Conservation (phyloP, 2,113 vertebrate species). For the Pleuronectes platessa region DNA sequence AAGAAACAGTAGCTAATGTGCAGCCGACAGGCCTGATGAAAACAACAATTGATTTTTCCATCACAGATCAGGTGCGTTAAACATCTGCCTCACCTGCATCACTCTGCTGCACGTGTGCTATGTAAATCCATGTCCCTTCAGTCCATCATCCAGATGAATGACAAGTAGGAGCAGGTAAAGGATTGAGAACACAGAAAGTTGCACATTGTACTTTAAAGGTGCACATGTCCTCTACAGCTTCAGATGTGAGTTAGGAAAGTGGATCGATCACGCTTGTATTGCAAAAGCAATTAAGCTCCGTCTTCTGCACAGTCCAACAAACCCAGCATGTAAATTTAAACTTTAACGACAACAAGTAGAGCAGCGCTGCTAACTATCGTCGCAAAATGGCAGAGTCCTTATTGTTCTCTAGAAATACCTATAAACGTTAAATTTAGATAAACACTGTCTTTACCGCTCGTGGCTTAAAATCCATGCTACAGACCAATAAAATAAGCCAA, state of each 20-base stretch:
- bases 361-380: background rate
- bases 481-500: constrained; percentile 48
- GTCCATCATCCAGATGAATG: constrained; percentile 42
- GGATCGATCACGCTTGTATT: background rate
- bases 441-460: constrained; percentile 9
- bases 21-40: background rate
- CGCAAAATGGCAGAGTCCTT: background rate
- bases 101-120: constrained; percentile 29
- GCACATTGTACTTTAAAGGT: no score
- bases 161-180: no score
- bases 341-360: constrained; percentile 22
- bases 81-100: constrained; percentile 20
- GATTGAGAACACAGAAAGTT: no score
- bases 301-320: background rate
- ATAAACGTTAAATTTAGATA: constrained; percentile 49
- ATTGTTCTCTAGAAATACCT: constrained; percentile 35
- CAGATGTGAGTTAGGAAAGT: background rate
- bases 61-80: background rate
- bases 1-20: background rate
- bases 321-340: constrained; percentile 11
- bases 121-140: constrained; percentile 16
- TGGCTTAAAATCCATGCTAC: constrained; percentile 20
- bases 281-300: background rate
- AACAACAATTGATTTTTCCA: background rate
- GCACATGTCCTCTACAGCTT: no score